A percentile compares a stretch with the other conserved stretches of the same genome.
Conservation (phyloP, 2,888 invertebrate genomes). For the Xylota segnis region DNA sequence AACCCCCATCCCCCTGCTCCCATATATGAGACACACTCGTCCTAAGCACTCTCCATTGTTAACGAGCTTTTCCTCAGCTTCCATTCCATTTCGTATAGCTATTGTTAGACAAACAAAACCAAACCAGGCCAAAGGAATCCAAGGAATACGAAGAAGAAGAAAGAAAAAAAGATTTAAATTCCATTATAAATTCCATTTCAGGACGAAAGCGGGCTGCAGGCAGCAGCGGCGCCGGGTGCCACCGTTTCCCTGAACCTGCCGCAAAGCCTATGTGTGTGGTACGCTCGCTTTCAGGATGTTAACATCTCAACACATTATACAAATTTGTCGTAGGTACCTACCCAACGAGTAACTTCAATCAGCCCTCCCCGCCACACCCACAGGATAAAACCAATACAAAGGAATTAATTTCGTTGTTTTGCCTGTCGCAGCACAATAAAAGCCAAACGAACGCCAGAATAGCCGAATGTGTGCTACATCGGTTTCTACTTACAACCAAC, state of each 20-base stretch:
- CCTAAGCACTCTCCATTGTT: constrained; percentile 63
- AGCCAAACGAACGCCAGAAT: constrained; percentile 33
- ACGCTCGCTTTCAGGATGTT: constrained; percentile 40
- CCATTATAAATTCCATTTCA: constrained; percentile 66
- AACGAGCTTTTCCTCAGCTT: constrained; percentile 64
- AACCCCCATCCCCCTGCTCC: neutral
- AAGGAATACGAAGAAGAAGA: constrained; percentile 20
- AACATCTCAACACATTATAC: constrained; percentile 55
- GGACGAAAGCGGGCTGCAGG: constrained; percentile 29
- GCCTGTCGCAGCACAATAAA: constrained; percentile 61
- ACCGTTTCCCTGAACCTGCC: neutral
- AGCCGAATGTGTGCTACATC: constrained; percentile 42
- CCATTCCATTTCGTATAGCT: constrained; percentile 60
- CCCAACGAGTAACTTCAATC: constrained; percentile 43
- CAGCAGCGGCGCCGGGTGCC: neutral
- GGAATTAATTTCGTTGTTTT: constrained; percentile 64
- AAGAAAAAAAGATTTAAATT: constrained; percentile 56
- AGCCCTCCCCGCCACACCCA: constrained; percentile 22
- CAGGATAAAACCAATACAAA: constrained; percentile 62
- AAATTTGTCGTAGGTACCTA: constrained; percentile 42
- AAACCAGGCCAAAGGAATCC: constrained; percentile 60
- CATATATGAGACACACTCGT: constrained; percentile 5
- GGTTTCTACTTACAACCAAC: constrained; percentile 43
- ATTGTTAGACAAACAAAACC: constrained; percentile 70
- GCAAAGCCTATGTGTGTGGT: constrained; percentile 17